Base-by-base conservation (phyloP, 2,888 invertebrate species). In the Agonopterix arenella region DNA sequence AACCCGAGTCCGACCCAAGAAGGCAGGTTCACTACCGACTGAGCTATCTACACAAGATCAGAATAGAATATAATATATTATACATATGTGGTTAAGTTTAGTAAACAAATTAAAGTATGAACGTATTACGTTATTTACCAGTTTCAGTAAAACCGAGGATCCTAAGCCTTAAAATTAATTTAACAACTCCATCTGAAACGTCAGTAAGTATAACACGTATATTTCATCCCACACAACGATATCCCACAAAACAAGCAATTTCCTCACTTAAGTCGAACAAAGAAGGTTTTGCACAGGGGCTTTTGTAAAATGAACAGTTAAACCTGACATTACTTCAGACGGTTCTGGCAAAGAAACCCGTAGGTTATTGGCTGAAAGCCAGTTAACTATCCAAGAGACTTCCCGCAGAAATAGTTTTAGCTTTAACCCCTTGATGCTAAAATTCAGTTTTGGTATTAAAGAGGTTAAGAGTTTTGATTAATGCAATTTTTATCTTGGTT, bases 281-380 rank as follows among this genome's bases (percentile, higher is more conserved):
- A 28, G 5, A 28, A 7, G 28, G 5, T 28, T 7, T 28, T 28
- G 5, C 5, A 1, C 28, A 28, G 28, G 5, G 28, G 28, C 28
- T 28, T n/a, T 28, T 7, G 28, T 28, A 7, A 28, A 28, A 28
- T 28, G 28, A 28, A 28, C 28, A 28, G 48, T 43, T 48, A 48
- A 28, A 43, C 7, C 43, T 44, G 43, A 13, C 48, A 48, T 48
- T 43, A 44, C 28, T 40, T 11, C 48, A 45, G 36, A 40, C 40
- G 10, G 44, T 44, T 36, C 36, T 51, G 48, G 48, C 43, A 45
- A 48, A 45, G 45, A 42, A 40, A 40, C 36, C 51, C 45, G 9
- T 37, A 18, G 28, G 43, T 9, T 18, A 36, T 45, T 51, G 51
- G 51, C 51, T 45, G 13, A 41, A 11, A 36, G 36, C 51, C 51